These are phyloP conservation scores for Epinotia demarniana DNA, from an alignment of 2,888 invertebrate genomes.

Conservation along the genomic window DNA sequence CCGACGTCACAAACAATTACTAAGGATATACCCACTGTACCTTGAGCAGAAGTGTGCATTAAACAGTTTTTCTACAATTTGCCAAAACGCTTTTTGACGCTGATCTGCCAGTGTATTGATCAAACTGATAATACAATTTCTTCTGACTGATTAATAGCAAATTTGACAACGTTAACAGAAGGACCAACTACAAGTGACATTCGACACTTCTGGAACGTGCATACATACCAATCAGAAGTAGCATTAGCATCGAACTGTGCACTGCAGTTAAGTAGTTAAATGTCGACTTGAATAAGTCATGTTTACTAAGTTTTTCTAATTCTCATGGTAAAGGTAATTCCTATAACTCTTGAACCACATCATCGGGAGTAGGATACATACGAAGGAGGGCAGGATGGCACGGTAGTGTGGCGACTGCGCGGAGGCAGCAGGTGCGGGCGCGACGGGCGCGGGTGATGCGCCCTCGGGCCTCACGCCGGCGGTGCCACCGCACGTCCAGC, in stretches of 20 bases:
- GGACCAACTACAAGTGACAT: not conserved
- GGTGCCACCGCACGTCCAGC: slow-evolving; percentile 94
- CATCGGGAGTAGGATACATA: slow-evolving; percentile 69
- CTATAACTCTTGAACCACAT: not conserved
- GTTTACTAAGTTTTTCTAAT: too few species aligned
- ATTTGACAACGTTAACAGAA: too few species aligned
- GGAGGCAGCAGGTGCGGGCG: slow-evolving; percentile 79
- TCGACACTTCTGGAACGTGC: not conserved
- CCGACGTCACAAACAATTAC: slow-evolving; percentile 21
- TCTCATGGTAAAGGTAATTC: not conserved
- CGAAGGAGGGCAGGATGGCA: slow-evolving; percentile 91
- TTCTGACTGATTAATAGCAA: too few species aligned
- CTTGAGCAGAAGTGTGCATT: not conserved
- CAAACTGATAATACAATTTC: too few species aligned
- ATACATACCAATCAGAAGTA: not conserved
- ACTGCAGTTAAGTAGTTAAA: not conserved
- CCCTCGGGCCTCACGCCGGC: slow-evolving; percentile 86
- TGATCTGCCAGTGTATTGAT: not conserved
- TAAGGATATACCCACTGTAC: slow-evolving; percentile 14
- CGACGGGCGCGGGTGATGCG: slow-evolving; percentile 82
- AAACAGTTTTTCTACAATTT: not conserved
- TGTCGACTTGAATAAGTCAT: too few species aligned
- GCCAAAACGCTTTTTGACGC: not conserved
- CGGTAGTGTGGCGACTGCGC: slow-evolving; percentile 87
- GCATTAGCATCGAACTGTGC: not conserved